Percentiles rank a stretch among this genome's conserved stretches.
These are phyloP conservation scores for Nasalis larvatus DNA, from an alignment of 2,113 vertebrate species.

Conservation along the genomic window DNA sequence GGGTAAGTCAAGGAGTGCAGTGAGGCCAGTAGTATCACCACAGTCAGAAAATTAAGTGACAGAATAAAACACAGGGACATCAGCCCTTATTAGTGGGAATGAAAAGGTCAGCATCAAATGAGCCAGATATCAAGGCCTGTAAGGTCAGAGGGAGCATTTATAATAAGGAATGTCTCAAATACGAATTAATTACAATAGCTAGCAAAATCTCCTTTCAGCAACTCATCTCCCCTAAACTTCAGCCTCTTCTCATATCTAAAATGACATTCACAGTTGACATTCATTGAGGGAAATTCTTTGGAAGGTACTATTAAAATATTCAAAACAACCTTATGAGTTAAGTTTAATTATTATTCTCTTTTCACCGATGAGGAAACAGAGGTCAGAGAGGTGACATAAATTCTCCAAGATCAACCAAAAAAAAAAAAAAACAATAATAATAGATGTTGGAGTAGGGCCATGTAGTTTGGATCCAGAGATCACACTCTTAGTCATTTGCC, in stretches of 20 bases:
- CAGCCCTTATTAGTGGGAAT: not conserved
- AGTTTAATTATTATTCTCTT: not conserved
- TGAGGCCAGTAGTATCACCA: not conserved
- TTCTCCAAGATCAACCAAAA: not conserved
- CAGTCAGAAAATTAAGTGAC: not conserved
- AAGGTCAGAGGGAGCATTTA: not conserved
- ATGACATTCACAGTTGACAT: not conserved
- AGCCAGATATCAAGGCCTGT: not conserved
- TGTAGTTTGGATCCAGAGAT: not conserved
- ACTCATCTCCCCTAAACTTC: not conserved
- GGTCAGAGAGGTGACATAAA: not conserved
- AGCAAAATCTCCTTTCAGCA: not conserved
- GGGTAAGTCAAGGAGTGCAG: fast-evolving
- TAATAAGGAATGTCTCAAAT: not conserved
- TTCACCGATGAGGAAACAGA: not conserved
- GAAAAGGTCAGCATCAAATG: not conserved
- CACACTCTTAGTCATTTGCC: not conserved
- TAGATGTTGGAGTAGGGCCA: not conserved
- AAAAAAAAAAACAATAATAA: no score
- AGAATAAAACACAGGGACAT: not conserved
- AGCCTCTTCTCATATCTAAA: not conserved
- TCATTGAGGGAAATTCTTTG: not conserved
- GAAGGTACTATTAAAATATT: not conserved
- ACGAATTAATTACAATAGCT: not conserved
- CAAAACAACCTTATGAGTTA: not conserved